phyloP scores from a whole-genome alignment of 2,888 invertebrate genomes.

The Pterostichus madidus region DNA sequence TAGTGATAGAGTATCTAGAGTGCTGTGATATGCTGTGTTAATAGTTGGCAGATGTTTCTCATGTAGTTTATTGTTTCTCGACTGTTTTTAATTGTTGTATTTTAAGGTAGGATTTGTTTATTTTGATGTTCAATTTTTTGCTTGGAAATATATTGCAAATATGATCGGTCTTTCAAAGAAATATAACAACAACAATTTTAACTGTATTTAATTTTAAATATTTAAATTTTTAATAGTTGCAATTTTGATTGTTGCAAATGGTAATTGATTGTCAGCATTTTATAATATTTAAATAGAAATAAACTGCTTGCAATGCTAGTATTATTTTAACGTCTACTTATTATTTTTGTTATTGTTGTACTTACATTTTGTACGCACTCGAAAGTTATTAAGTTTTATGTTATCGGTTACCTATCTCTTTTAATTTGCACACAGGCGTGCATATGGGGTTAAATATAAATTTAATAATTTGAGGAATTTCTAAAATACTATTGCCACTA shows the following conservation, averaged over 20 bases:
- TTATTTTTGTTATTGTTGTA: too few relatives aligned
- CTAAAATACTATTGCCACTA: too few relatives aligned
- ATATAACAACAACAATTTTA: too few relatives aligned
- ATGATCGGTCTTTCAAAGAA: too few relatives aligned
- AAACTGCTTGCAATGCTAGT: background rate
- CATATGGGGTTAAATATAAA: too few relatives aligned
- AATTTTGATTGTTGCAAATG: background rate
- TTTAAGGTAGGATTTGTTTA: constrained; percentile 26
- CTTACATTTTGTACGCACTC: background rate
- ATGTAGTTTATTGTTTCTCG: background rate
- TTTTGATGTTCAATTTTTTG: background rate
- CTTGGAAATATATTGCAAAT: background rate
- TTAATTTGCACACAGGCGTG: background rate
- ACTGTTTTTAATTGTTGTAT: constrained; percentile 42
- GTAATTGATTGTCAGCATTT: background rate
- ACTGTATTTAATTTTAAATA: background rate
- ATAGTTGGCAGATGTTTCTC: constrained; percentile 15
- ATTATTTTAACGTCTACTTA: background rate
- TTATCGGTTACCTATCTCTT: constrained; percentile 3
- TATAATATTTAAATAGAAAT: background rate
- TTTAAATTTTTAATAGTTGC: background rate
- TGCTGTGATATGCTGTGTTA: constrained; percentile 45
- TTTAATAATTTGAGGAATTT: too few relatives aligned
- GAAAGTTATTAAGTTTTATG: constrained; percentile 19
- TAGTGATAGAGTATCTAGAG: constrained; percentile 38